Evolutionary conservation across 1,140 invertebrate species (phyloP).

Genomic region (Sitophilus oryzae): DNA sequence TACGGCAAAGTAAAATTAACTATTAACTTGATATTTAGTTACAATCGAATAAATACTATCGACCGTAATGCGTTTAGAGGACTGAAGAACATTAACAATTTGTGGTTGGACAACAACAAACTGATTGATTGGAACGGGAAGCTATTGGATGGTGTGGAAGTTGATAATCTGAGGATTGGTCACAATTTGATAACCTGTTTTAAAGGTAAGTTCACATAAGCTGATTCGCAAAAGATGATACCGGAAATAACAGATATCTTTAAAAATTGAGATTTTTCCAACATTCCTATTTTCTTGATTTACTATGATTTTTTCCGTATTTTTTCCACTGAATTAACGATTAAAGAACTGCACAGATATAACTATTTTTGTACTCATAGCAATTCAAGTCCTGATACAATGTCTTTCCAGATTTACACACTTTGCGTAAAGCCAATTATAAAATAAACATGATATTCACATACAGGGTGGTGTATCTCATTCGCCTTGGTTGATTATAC

Average conservation of each 20-base stretch:
- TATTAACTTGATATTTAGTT: constrained; percentile 26
- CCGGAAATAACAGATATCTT: not conserved
- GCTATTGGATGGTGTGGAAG: constrained; percentile 16
- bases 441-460: too few relatives aligned
- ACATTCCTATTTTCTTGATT: too few relatives aligned
- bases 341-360: too few relatives aligned
- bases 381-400: too few relatives aligned
- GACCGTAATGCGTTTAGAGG: constrained; percentile 23
- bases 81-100: constrained; percentile 22
- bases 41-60: constrained; percentile 28
- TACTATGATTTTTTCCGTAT: too few relatives aligned
- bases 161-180: constrained; percentile 20
- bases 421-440: too few relatives aligned
- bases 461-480: too few relatives aligned
- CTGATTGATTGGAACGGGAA: constrained; percentile 13
- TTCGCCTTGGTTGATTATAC: too few relatives aligned
- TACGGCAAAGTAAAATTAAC: constrained; percentile 11
- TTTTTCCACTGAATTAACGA: too few relatives aligned
- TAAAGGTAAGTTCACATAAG: constrained; percentile 12
- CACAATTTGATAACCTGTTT: constrained; percentile 26
- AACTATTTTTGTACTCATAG: too few relatives aligned
- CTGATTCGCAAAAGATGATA: not conserved
- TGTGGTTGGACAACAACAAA: constrained; percentile 28
- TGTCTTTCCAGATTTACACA: too few relatives aligned
- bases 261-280: too few relatives aligned